Evolutionary conservation across 2,888 invertebrate species (phyloP).

Genomic region (Diarsia dahlii): DNA sequence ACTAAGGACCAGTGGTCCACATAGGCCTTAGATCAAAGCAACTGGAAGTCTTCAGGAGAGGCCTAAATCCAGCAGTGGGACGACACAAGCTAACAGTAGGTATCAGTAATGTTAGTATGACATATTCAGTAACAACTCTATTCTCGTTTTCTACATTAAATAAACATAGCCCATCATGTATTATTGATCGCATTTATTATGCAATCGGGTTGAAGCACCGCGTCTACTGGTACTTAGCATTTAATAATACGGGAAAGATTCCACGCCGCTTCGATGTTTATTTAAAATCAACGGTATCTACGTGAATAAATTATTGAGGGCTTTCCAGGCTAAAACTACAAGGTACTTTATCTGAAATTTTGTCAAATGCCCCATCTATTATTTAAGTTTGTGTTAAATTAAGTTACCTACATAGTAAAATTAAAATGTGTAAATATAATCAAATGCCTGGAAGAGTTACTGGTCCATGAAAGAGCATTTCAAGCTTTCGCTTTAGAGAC

Average conservation of each 20-base stretch:
- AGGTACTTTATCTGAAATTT: not conserved
- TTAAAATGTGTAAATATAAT: not conserved
- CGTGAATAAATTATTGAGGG: not conserved
- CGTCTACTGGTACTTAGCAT: conserved; percentile 46
- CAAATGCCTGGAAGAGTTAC: no score
- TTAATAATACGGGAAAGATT: conserved; percentile 33
- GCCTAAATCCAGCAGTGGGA: no score
- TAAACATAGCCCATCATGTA: conserved; percentile 37
- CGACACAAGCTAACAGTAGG: no score
- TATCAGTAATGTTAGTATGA: not conserved
- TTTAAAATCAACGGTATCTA: conserved; percentile 2
- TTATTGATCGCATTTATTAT: conserved; percentile 46
- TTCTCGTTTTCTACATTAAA: conserved; percentile 14
- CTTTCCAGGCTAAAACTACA: not conserved
- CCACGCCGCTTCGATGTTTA: not conserved
- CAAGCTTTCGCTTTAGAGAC: no score
- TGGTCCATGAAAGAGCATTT: no score
- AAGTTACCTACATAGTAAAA: not conserved
- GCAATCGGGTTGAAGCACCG: conserved; percentile 19
- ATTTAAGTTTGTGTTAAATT: not conserved
- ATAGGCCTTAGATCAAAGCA: no score
- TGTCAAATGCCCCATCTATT: not conserved
- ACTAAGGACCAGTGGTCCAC: no score
- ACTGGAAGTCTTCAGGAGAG: no score
- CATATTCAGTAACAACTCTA: conserved; percentile 8